Base-by-base conservation (phyloP, 1,140 invertebrate species). In the Formica exsecta region DNA sequence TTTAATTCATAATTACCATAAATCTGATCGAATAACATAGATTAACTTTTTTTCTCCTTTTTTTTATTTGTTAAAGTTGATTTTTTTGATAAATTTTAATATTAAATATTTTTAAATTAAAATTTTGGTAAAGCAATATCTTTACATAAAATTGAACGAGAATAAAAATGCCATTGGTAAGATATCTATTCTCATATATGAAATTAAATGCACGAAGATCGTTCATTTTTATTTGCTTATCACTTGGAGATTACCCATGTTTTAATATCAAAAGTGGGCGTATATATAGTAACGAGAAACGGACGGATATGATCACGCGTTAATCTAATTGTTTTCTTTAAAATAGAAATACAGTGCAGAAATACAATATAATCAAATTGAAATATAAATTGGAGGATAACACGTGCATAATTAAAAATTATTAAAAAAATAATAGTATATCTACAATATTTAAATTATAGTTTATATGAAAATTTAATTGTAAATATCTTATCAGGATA, bases 31-130 rank as follows among this genome's bases (percentile, higher is more conserved):
- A 51, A 16, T 51, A 16, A 41, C 22, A 29, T 16, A 13, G 7
- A 25, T 11, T 13, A 16, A 16, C 44, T 19, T 75, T 25, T 36
- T 38, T 54, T 22, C 0, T 61, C 8, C 1, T 22, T 41, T 4
- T 13, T 22, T 29, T 11, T 59, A 3, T 36, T 13, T 25, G 2
- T 44, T 29, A 32, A 9, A 2, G 9, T 64, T 6, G 16, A 64
- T 8, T 44, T 65, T 77, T 77, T 71, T 48, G 13, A 48, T 48
- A 51, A 1, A 36, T 73, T 73, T 74, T 59, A 22, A 36, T 73
- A 38, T 38, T 38, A 74, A 73, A 74, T 59, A 59, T 2, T 59
- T 51, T 36, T 38, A 1, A 75, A 41, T 75, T 41, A 9, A 38
- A 75, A 16, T 75, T 25, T 38, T 29, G 6, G 41, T 41, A 61